Conservation (phyloP, 2,797 vertebrate genomes). For the Phoeniculus purpureus region DNA sequence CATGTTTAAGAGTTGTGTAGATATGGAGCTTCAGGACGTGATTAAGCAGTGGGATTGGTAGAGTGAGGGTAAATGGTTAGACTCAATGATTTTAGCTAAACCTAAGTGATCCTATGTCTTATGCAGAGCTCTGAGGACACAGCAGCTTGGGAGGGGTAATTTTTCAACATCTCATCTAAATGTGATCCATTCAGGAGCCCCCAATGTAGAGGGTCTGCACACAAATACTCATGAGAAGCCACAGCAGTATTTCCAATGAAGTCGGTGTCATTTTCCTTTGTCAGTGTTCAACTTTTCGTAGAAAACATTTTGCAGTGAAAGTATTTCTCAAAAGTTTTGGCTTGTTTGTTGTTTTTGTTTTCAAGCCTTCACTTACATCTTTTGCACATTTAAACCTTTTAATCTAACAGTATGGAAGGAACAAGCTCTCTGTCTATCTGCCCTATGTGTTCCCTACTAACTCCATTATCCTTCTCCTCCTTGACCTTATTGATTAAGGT, state of each 20-base stretch:
- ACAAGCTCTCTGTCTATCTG: background rate
- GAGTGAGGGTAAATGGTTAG: no score
- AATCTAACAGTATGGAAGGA: background rate
- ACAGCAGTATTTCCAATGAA: background rate
- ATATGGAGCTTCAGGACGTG: no score
- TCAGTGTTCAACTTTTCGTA: background rate
- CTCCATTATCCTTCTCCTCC: background rate
- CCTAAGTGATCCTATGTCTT: background rate
- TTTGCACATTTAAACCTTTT: background rate
- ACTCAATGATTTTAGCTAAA: no score
- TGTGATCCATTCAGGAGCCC: background rate
- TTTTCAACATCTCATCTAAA: background rate
- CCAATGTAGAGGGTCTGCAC: fast-evolving
- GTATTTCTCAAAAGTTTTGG: background rate
- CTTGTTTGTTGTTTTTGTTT: background rate
- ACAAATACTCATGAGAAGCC: background rate
- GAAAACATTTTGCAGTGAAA: background rate
- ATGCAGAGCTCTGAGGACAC: fast-evolving
- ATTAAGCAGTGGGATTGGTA: no score
- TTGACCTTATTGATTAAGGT: background rate
- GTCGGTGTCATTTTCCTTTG: background rate
- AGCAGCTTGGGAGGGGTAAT: background rate
- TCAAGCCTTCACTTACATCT: background rate
- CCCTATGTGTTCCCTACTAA: background rate
- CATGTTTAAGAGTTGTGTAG: no score